Conservation (phyloP, 2,888 invertebrate species). For the Tetragnatha montana region DNA sequence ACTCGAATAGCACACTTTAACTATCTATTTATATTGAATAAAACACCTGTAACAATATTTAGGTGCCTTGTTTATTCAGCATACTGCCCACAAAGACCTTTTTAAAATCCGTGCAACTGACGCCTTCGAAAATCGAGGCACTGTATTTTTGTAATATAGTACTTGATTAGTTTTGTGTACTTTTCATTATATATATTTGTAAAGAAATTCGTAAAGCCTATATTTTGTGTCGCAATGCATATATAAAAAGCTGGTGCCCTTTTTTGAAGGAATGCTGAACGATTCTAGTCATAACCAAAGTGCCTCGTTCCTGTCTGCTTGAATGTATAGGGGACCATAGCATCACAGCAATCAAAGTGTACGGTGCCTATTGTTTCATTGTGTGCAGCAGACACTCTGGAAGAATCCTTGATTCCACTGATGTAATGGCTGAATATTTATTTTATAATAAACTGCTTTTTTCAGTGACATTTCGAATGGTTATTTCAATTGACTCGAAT, state of each 20-base stretch:
- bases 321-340: constrained; percentile 54
- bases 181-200: neutral
- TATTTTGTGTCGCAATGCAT: neutral
- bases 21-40: neutral
- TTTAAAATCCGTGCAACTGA: neutral
- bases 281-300: constrained; percentile 69
- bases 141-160: constrained; percentile 33
- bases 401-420: constrained; percentile 25
- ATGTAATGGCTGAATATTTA: constrained; percentile 59
- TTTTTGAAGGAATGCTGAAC: constrained; percentile 28
- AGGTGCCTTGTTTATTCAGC: constrained; percentile 58
- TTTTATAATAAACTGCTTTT: constrained; percentile 69
- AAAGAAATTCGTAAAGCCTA: neutral
- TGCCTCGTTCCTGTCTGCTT: constrained; percentile 64
- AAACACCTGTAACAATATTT: constrained; percentile 1
- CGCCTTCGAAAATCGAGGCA: constrained; percentile 9
- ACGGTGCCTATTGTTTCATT: constrained; percentile 61
- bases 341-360: constrained; percentile 67
- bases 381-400: constrained; percentile 41
- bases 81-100: constrained; percentile 31
- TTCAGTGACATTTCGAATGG: constrained; percentile 12
- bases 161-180: constrained; percentile 14
- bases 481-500: too few species aligned
- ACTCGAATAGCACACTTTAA: neutral
- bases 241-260: neutral